A percentile compares a stretch with the other conserved stretches of the same genome.
Conservation (phyloP, 2,888 invertebrate species). For the Listrodromus nycthemerus region DNA sequence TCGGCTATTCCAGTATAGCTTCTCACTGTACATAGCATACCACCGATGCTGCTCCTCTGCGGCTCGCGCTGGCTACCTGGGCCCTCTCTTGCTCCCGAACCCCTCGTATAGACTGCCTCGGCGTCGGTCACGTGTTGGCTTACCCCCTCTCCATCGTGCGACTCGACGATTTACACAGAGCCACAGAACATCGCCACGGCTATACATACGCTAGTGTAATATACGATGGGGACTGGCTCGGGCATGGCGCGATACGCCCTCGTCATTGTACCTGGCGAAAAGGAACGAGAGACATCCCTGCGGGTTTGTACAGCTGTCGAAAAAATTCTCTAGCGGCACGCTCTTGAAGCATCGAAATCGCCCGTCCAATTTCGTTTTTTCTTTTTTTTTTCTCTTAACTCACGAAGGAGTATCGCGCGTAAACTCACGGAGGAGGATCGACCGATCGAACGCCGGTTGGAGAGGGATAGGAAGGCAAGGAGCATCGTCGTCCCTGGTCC, state of each 20-base stretch:
- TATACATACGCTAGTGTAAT: constrained; percentile 13
- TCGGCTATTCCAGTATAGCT: constrained; percentile 33
- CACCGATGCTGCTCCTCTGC: constrained; percentile 30
- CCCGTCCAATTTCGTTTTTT: neutral
- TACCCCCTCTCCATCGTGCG: constrained; percentile 44
- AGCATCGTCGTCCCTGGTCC: constrained; percentile 1
- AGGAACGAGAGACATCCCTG: constrained; percentile 6
- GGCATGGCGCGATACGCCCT: constrained; percentile 41
- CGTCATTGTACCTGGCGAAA: constrained; percentile 22
- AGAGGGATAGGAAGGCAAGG: neutral
- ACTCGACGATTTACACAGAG: constrained; percentile 27
- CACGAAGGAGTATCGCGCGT: neutral
- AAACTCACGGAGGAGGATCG: neutral
- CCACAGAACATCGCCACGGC: constrained; percentile 1
- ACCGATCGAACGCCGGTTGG: neutral
- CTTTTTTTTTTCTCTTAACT: neutral
- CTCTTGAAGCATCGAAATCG: neutral
- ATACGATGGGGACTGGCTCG: constrained; percentile 45
- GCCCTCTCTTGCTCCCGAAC: neutral
- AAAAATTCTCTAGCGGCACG: neutral
- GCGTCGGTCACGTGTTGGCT: constrained; percentile 58
- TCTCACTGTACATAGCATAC: neutral
- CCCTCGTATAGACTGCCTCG: constrained; percentile 27
- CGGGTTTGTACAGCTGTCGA: constrained; percentile 20
- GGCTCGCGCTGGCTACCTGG: constrained; percentile 37